Percentiles rank a stretch among this genome's conserved stretches.
Evolutionary conservation across 2,113 vertebrate genomes (phyloP).

Genomic region (Xenotilapia longispinis): DNA sequence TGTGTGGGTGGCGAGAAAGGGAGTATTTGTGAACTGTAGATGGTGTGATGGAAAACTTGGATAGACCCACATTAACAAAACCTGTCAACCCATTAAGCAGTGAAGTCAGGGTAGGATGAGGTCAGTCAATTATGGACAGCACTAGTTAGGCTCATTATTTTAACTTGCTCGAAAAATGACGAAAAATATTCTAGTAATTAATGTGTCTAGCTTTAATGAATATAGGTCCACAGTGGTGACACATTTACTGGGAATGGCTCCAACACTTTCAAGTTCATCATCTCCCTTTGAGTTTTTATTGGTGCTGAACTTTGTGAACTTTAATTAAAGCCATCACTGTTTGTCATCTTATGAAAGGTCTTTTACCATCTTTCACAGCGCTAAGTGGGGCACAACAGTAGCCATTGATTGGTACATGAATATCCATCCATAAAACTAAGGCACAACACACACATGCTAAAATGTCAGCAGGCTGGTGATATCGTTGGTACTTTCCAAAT

Average conservation of each 20-base stretch:
- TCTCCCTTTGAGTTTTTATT: background rate
- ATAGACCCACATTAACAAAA: background rate
- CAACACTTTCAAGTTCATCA: background rate
- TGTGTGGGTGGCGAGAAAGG: background rate
- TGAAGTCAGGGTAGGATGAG: background rate
- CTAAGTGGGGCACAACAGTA: background rate
- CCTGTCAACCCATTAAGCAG: conserved; percentile 2
- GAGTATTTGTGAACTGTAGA: background rate
- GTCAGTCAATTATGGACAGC: background rate
- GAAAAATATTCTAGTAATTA: background rate
- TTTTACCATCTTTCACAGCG: background rate
- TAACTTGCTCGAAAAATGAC: background rate
- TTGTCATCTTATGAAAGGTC: background rate
- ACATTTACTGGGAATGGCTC: background rate
- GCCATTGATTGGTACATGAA: background rate
- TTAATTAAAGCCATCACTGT: background rate
- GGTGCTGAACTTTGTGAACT: background rate
- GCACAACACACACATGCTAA: background rate
- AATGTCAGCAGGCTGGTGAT: background rate
- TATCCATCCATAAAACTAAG: background rate
- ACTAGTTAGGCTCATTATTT: background rate
- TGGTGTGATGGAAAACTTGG: background rate
- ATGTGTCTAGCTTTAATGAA: background rate
- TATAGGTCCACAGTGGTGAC: background rate
- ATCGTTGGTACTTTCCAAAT: no score